These are phyloP conservation scores for Petrolisthes manimaculis DNA, from an alignment of 2,888 invertebrate species.

Conservation along the genomic window DNA sequence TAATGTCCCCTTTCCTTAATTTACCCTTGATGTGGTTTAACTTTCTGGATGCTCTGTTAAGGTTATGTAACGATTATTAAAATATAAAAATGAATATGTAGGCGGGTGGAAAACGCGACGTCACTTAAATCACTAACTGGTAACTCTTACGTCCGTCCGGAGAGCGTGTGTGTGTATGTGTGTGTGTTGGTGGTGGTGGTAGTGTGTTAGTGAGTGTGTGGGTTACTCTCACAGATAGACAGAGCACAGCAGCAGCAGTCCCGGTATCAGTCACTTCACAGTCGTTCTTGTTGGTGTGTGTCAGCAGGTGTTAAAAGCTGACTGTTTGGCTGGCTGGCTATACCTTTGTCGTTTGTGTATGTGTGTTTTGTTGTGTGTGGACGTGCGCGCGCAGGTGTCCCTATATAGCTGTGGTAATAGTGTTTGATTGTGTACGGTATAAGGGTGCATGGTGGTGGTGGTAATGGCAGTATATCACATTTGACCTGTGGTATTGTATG, in stretches of 20 bases:
- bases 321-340: not conserved
- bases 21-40: not conserved
- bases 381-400: slow-evolving; percentile 15
- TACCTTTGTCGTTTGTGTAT: slow-evolving; percentile 1
- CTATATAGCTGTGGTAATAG: not conserved
- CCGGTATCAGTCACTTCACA: too few relatives aligned
- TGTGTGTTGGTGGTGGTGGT: not conserved
- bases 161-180: not conserved
- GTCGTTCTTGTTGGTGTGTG: too few relatives aligned
- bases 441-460: not conserved
- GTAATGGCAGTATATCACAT: not conserved
- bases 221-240: not conserved
- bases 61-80: too few relatives aligned
- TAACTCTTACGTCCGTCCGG: not conserved
- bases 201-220: not conserved
- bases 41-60: not conserved
- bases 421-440: not conserved
- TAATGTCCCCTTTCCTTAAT: not conserved
- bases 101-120: not conserved
- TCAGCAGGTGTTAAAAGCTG: too few relatives aligned
- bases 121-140: not conserved
- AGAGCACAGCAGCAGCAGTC: too few relatives aligned
- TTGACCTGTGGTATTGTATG: not conserved
- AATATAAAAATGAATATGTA: not conserved
- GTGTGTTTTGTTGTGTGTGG: slow-evolving; percentile 31